Evolutionary conservation across 2,113 vertebrate genomes (phyloP), one percentile per base, ranked within the genome.

Genomic region (Oryzias celebensis): DNA sequence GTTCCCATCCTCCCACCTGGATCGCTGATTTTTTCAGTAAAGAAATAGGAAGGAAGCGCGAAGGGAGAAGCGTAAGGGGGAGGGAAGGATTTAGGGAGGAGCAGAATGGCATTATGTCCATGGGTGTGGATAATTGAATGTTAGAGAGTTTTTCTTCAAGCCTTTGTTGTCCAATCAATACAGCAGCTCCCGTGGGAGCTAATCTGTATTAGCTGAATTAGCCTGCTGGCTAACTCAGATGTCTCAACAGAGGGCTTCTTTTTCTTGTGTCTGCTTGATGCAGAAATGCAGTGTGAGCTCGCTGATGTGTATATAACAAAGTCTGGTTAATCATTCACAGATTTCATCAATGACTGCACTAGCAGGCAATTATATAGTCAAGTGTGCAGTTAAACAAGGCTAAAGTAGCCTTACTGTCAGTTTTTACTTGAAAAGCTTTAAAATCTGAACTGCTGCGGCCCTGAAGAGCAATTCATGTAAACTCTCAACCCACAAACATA

Each of bases 181-280:
- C 65, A 16, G 65, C 84, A 78, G 80, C 78, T 85, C 90, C 87
- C 87, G 71, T 71, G 78, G 81, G 90, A 87, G 87, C 88, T 92
- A 90, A 93, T 93, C 91, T 91, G 87, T 91, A 92, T 93, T 91
- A 92, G 90, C 84, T 79, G 88, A 91, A 93, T 91, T 91, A 93
- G 89, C 88, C 86, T 75, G 72, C 82, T 73, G 83, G 87, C 85
- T 87, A 91, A 91, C 88, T 88, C 77, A 81, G 88, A 90, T 78
- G 87, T 90, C 87, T 85, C 80, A 82, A 78, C 57, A 77, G 52
- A 71, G 41, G 55, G 55, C 52, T 43, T 47, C 31, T 45, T 49
- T 65, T 18, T 42, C 60, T 46, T 43, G 22, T 71, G 66, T 56
- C 36, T 17, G 56, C 65, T 42, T 70, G 71, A 78, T 65, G 63